Evolutionary conservation across 2,888 invertebrate genomes (phyloP), one percentile per base, ranked within the genome.

Genomic region (Carpatolechia fugitivella): DNA sequence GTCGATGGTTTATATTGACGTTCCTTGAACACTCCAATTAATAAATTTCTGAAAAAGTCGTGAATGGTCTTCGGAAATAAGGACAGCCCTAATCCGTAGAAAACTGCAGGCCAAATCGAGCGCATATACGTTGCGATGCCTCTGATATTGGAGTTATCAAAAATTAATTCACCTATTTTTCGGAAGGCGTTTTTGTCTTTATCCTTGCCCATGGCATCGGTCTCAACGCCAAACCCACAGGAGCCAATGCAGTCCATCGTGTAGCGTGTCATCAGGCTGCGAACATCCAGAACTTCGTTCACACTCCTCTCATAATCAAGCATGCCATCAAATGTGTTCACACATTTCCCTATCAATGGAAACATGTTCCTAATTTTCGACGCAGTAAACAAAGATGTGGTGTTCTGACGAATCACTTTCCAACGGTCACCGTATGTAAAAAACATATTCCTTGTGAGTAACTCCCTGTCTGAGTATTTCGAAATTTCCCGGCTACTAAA

Each of bases 361-460:
- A 68, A 71, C 68, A 71, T 69, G 18, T 56, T 63, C 50, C 70
- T 82, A 69, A 83, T 78, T 61, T 83, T 84, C 0, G 74, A 62
- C 0, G 76, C 69, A 1, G 85, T 68, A 60, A 83, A 85, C 0
- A 85, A 54, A 0, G 80, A 76, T 0, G 78, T 74, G 5, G 80
- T 52, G 51, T 80, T 81, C 51, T 83, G 82, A 0, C 85, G 63
- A 0, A 76, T 16, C 0, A 81, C 63, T 53, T 76, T 81, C 83
- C 85, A 85, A 13, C 58, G 57, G 56, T 83, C 77, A 0, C 83
- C 83, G 14, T 68, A 58, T 0, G 61, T 60, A 56, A 72, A 76
- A 56, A 82, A 82, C 0, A 85, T 40, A 31, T 70, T 78, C 13
- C 62, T 61, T 0, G 77, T 73, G 0, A 71, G 4, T 0, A 61